These are phyloP conservation scores for Momotus momota DNA, from an alignment of 2,797 vertebrate genomes.

Conservation along the genomic window DNA sequence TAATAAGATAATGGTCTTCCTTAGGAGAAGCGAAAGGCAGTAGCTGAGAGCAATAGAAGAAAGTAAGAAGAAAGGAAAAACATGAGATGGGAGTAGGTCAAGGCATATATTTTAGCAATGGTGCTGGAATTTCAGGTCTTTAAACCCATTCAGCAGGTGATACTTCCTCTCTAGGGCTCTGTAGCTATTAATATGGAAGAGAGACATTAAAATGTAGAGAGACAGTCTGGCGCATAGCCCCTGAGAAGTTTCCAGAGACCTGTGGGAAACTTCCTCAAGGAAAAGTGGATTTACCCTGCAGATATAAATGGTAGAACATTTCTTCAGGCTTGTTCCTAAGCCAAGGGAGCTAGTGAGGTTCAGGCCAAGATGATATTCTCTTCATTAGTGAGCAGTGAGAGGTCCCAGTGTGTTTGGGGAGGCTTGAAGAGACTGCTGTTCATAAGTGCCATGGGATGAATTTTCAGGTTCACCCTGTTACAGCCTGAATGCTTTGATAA, in stretches of 20 bases:
- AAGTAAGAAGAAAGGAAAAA: constrained; percentile 29
- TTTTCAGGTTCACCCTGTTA: neutral
- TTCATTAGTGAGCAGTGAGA: neutral
- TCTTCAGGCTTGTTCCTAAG: neutral
- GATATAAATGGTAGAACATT: neutral
- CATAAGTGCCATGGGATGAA: neutral
- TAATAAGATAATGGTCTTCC: constrained; percentile 3
- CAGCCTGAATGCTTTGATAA: neutral
- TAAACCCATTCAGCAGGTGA: constrained; percentile 42
- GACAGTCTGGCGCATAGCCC: constrained; percentile 24
- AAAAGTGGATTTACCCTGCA: neutral
- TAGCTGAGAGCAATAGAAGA: constrained; percentile 10
- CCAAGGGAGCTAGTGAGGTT: neutral
- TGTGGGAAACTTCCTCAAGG: constrained; percentile 62
- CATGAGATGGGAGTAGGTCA: constrained; percentile 20
- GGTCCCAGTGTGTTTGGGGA: neutral
- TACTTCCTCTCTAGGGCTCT: neutral
- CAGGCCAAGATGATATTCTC: neutral
- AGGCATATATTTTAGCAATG: constrained; percentile 10
- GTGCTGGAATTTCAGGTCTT: constrained; percentile 57
- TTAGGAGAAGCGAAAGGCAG: neutral
- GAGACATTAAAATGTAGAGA: constrained; percentile 37
- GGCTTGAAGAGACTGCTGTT: neutral
- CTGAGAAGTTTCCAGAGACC: neutral
- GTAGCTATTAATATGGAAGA: constrained; percentile 47